phyloP scores from a whole-genome alignment of 1,140 invertebrate species.

The Calephelis virginiensis region DNA sequence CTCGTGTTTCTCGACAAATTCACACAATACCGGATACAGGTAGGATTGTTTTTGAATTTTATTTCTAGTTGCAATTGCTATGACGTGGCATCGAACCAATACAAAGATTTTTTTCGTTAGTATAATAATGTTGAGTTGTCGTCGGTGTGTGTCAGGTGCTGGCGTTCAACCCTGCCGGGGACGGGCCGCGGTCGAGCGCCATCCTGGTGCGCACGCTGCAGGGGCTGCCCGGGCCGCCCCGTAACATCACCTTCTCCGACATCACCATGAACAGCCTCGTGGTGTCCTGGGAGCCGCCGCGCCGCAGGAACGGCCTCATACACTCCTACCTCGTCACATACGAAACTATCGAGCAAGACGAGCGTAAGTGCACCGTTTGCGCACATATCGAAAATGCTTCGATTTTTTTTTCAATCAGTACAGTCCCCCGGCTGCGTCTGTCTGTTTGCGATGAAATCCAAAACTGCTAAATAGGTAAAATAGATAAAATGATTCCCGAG shows the following conservation, averaged over 20 bases:
- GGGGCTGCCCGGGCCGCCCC: conserved; percentile 91
- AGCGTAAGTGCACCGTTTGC: conserved; percentile 81
- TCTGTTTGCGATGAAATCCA: too few relatives aligned
- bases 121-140: too few relatives aligned
- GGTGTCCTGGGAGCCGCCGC: conserved; percentile 94
- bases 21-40: conserved; percentile 92
- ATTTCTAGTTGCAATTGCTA: too few relatives aligned
- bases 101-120: too few relatives aligned
- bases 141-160: conserved; percentile 81
- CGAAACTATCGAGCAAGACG: conserved; percentile 94
- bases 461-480: too few relatives aligned
- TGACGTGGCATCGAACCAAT: too few relatives aligned
- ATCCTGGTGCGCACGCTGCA: conserved; percentile 88
- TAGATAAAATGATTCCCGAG: too few relatives aligned
- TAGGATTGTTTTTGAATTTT: conserved; percentile 24
- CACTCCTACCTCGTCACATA: conserved; percentile 95
- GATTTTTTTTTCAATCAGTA: too few relatives aligned
- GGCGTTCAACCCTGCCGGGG: conserved; percentile 98
- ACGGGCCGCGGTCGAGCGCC: conserved; percentile 91
- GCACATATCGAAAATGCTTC: too few relatives aligned
- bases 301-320: conserved; percentile 94
- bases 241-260: conserved; percentile 90
- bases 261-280: conserved; percentile 97
- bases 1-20: conserved; percentile 95
- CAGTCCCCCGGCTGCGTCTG: too few relatives aligned